A percentile compares a stretch with the other conserved stretches of the same genome.
These are phyloP conservation scores for Enteromius radiatus DNA, from an alignment of 2,797 vertebrate species.

Conservation along the genomic window DNA sequence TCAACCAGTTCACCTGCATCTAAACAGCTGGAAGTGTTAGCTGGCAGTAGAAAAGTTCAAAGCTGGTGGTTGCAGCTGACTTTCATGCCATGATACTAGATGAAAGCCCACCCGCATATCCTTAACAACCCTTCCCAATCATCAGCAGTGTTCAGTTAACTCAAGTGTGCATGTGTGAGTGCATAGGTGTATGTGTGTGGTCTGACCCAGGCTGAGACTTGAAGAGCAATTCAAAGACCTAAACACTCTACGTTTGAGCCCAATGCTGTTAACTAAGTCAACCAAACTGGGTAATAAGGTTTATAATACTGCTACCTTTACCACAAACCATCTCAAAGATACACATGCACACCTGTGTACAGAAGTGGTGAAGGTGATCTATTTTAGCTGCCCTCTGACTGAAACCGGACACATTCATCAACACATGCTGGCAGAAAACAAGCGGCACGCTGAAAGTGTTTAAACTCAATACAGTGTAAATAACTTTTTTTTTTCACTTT, in stretches of 20 bases:
- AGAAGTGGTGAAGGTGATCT: background rate
- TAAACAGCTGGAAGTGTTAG: constrained; percentile 38
- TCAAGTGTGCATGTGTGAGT: constrained; percentile 30
- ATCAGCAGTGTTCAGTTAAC: constrained; percentile 1
- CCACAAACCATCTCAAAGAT: constrained; percentile 8
- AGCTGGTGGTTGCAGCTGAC: constrained; percentile 26
- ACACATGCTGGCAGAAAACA: constrained; percentile 23
- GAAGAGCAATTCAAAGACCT: constrained; percentile 3
- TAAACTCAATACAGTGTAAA: constrained; percentile 8
- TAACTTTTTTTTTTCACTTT: constrained; percentile 19
- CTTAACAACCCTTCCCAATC: background rate
- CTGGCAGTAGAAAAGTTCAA: constrained; percentile 40
- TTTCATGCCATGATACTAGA: constrained; percentile 13
- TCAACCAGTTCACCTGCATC: constrained; percentile 26
- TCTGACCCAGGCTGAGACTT: background rate
- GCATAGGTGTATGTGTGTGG: constrained; percentile 20
- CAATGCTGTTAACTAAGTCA: background rate
- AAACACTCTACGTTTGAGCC: background rate
- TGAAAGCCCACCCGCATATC: background rate
- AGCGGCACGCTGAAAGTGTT: background rate
- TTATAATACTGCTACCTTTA: constrained; percentile 12
- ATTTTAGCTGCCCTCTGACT: constrained; percentile 36
- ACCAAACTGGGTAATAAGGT: constrained; percentile 4
- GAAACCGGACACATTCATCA: constrained; percentile 18
- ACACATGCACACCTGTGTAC: constrained; percentile 20